These are phyloP conservation scores for Meteorus colon DNA, from an alignment of 2,888 invertebrate genomes.

Conservation along the genomic window DNA sequence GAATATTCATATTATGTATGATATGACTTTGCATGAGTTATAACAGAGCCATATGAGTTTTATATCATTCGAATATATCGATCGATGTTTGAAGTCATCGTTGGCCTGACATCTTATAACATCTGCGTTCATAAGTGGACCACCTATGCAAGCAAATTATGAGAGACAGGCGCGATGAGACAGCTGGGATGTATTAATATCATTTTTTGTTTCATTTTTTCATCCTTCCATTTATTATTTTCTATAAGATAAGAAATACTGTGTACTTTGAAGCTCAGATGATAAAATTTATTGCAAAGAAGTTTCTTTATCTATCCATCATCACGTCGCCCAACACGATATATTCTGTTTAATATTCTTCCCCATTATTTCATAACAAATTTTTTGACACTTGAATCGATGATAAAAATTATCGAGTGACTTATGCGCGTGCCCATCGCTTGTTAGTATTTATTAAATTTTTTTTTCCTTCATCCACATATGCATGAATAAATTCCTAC, in stretches of 20 bases:
- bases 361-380: too few relatives aligned
- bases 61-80: slow-evolving; percentile 6
- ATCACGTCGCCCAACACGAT: too few relatives aligned
- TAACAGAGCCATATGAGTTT: neutral
- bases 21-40: neutral
- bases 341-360: too few relatives aligned
- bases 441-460: neutral
- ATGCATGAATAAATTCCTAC: neutral
- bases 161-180: neutral
- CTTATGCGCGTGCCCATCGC: too few relatives aligned
- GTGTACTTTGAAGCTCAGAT: neutral
- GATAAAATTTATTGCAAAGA: too few relatives aligned
- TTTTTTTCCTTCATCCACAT: neutral
- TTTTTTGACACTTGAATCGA: too few relatives aligned
- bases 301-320: too few relatives aligned
- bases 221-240: neutral
- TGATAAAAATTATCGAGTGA: too few relatives aligned
- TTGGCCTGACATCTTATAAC: neutral
- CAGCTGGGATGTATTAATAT: neutral
- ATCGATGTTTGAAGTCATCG: slow-evolving; percentile 1
- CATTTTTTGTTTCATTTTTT: neutral
- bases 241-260: neutral
- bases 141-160: neutral
- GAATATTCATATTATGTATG: neutral
- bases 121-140: slow-evolving; percentile 10